phyloP scores from a whole-genome alignment of 1,140 invertebrate species.

The Tigriopus japonicus region DNA sequence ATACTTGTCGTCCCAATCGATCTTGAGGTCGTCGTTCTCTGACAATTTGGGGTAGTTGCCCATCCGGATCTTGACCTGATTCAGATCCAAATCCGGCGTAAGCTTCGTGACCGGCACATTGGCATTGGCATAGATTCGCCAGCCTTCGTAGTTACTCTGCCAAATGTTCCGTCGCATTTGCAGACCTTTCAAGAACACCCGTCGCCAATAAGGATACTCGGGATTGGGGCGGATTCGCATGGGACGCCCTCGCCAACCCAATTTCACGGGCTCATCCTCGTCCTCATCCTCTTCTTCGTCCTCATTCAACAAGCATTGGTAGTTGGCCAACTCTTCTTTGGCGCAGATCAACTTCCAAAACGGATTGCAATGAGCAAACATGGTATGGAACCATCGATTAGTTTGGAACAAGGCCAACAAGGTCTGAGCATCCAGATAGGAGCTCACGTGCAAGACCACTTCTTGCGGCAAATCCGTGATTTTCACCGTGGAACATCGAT shows the following conservation, averaged over 20 bases:
- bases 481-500: neutral
- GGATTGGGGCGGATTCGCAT: neutral
- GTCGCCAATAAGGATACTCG: neutral
- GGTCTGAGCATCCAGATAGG: neutral
- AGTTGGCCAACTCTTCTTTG: neutral
- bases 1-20: conserved; percentile 13
- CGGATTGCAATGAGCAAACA: neutral
- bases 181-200: neutral
- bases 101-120: neutral
- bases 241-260: neutral
- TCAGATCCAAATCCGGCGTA: neutral
- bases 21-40: conserved; percentile 6
- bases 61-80: neutral
- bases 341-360: neutral
- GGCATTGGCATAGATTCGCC: conserved; percentile 4
- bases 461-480: neutral
- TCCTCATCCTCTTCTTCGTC: neutral
- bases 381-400: neutral
- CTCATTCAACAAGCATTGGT: neutral
- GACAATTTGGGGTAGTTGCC: neutral
- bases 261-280: neutral
- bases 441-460: neutral
- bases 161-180: neutral
- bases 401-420: neutral
- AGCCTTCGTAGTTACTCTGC: conserved; percentile 1